Conservation (phyloP, 2,113 vertebrate genomes). For the Cebidichthys violaceus region DNA sequence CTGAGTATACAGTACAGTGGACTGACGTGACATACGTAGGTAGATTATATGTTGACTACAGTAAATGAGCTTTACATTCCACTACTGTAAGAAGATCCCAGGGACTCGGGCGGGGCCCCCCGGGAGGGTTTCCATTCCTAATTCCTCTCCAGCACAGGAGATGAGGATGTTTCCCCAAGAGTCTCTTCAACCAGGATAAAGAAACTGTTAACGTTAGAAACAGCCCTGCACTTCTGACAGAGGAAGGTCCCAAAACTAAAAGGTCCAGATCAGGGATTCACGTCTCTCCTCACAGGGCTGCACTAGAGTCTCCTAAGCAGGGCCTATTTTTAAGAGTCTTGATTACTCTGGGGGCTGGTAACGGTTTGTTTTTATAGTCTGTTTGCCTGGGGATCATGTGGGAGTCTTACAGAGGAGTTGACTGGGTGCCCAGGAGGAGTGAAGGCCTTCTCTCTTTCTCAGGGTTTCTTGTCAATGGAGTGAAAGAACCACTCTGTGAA, state of each 20-base stretch:
- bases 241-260: constrained; percentile 33
- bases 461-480: constrained; percentile 93
- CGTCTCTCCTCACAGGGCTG: constrained; percentile 50
- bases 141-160: constrained; percentile 49
- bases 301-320: constrained; percentile 50
- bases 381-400: constrained; percentile 48
- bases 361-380: constrained; percentile 57
- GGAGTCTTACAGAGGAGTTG: constrained; percentile 52
- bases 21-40: constrained; percentile 74
- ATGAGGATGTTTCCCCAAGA: constrained; percentile 59
- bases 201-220: constrained; percentile 43
- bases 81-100: constrained; percentile 77
- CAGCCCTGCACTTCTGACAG: constrained; percentile 43
- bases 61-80: constrained; percentile 83
- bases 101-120: constrained; percentile 33
- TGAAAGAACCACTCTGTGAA: constrained; percentile 99
- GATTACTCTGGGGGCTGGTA: constrained; percentile 48
- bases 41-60: constrained; percentile 79
- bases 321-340: constrained; percentile 28
- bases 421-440: constrained; percentile 49
- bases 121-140: constrained; percentile 36
- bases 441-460: constrained; percentile 65
- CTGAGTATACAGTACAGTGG: constrained; percentile 78
- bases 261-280: constrained; percentile 52
- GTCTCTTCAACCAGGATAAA: constrained; percentile 50